Base-by-base conservation (phyloP, 2,113 vertebrate genomes). In the Macroglossus sobrinus region DNA sequence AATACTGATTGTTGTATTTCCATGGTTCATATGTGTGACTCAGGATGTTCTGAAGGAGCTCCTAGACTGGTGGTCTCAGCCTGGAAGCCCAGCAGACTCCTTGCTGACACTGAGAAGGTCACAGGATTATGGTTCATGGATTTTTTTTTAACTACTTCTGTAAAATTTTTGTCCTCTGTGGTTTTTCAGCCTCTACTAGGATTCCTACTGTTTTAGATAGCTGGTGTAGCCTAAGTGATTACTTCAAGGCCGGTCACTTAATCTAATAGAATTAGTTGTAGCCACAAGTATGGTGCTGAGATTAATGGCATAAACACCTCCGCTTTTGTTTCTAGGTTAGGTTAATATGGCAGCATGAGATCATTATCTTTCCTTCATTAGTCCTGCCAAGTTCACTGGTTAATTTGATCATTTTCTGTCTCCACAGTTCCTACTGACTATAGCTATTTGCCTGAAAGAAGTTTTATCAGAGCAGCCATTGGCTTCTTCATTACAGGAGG, bases 361-460 rank as follows among this genome's bases (percentile, higher is more conserved):
- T 91, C 96, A 24, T 86, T 79, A 64, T 97, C 91, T 95, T 76
- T 93, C 89, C 93, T 96, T 97, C 95, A 94, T 96, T 97, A 96
- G 92, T 97, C 72, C 81, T 69, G 2, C 55, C 80, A 45, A 92
- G 22, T 97, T 97, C 95, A 79, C 85, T 92, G 84, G 80, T 97
- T 91, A 97, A 85, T 97, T 96, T 91, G 95, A 89, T 79, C 76
- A 40, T 94, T 92, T 97, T 97, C 97, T 98, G 45, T 98, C 95
- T 98, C 98, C 79, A 89, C 98, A 99, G 99, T 99, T 96, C 99
- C 99, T 94, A 99, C 99, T 95, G 99, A 99, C 97, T 99, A 99
- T 85, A 98, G 98, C 92, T 99, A 99, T 97, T 98, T 99, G 93
- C 97, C 99, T 68, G 99, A 99, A 98, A 99, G 94, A 97, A 99